Evolutionary conservation across 2,888 invertebrate genomes (phyloP).

Genomic region (Cheilosia urbana): DNA sequence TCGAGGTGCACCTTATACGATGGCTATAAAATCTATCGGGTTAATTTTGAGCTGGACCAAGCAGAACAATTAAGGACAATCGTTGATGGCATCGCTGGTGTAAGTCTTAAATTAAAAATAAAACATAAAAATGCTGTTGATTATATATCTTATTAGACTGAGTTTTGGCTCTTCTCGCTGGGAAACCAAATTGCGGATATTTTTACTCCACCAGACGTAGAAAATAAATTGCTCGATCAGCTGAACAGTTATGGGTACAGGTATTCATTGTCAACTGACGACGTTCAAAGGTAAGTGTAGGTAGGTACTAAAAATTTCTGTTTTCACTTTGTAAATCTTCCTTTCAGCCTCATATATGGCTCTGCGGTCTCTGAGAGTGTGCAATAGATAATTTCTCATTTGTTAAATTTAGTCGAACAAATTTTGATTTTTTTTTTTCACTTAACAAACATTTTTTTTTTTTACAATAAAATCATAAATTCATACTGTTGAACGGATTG

Average conservation of each 20-base stretch:
- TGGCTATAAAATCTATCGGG: slow-evolving; percentile 30
- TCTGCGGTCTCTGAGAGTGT: neutral
- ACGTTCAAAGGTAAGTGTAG: slow-evolving; percentile 1
- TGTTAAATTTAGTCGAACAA: too few relatives aligned
- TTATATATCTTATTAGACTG: slow-evolving; percentile 3
- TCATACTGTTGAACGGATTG: too few relatives aligned
- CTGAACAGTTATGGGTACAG: neutral
- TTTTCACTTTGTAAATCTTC: neutral
- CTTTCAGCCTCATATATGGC: slow-evolving; percentile 7
- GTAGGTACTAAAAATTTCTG: neutral
- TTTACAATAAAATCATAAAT: too few relatives aligned
- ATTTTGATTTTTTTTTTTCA: too few relatives aligned
- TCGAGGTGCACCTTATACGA: neutral
- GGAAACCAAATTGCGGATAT: slow-evolving; percentile 7
- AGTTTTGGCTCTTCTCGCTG: slow-evolving; percentile 18
- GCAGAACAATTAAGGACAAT: neutral
- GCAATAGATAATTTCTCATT: too few relatives aligned
- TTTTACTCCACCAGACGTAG: slow-evolving; percentile 15
- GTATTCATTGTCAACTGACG: neutral
- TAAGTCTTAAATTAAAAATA: neutral
- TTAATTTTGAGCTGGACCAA: neutral
- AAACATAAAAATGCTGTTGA: neutral
- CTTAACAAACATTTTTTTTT: too few relatives aligned
- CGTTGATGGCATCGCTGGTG: neutral
- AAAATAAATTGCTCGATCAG: neutral